phyloP scores from a whole-genome alignment of 1,140 invertebrate species.

The Ditylenchus dipsaci region DNA sequence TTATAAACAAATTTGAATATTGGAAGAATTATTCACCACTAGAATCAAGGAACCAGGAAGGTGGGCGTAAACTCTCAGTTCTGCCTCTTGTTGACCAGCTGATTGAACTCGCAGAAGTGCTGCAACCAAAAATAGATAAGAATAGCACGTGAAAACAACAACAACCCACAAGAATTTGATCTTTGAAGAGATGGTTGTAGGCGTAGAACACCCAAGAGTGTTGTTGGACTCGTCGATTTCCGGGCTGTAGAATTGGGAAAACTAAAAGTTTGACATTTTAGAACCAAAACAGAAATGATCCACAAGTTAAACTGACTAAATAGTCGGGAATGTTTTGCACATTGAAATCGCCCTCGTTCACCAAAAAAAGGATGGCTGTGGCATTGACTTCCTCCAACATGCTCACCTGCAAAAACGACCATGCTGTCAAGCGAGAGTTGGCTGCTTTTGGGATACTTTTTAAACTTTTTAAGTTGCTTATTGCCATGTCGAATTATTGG shows the following conservation, averaged over 20 bases:
- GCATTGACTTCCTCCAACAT: conserved; percentile 16
- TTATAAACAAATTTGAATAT: too few species aligned
- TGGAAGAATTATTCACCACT: not conserved
- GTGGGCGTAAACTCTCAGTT: conserved; percentile 45
- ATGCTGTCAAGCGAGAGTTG: too few species aligned
- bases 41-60: conserved; percentile 24
- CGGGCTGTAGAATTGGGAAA: conserved; percentile 51
- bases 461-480: too few species aligned
- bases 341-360: conserved; percentile 39
- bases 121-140: not conserved
- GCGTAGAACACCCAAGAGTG: conserved; percentile 37
- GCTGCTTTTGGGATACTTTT: too few species aligned
- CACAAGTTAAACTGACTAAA: conserved; percentile 26
- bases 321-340: conserved; percentile 26
- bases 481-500: too few species aligned
- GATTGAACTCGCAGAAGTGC: conserved; percentile 5
- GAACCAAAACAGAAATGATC: not conserved
- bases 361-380: conserved; percentile 37
- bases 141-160: not conserved
- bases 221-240: conserved; percentile 31
- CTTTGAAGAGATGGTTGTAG: conserved; percentile 32
- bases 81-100: conserved; percentile 8
- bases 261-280: conserved; percentile 28
- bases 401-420: conserved; percentile 34
- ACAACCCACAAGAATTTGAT: conserved; percentile 18